phyloP scores from a whole-genome alignment of 2,888 invertebrate species.

The Pterostichus niger region DNA sequence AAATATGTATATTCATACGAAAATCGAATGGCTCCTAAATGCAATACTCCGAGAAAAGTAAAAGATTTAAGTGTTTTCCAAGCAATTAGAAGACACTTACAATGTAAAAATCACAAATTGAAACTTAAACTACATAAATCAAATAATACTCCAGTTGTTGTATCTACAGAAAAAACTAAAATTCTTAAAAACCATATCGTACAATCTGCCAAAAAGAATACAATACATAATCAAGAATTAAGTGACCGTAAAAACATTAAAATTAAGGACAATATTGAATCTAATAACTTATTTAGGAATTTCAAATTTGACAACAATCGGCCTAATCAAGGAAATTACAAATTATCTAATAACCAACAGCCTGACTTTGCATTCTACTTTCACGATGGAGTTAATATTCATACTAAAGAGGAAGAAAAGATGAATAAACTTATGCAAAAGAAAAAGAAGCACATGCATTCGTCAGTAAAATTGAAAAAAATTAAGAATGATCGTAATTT shows the following conservation, averaged over 20 bases:
- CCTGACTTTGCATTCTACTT: constrained; percentile 11
- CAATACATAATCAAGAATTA: constrained; percentile 26
- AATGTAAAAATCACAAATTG: constrained; percentile 72
- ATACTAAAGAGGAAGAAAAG: constrained; percentile 9
- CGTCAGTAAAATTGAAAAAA: neutral
- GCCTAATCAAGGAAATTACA: neutral
- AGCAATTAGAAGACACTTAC: constrained; percentile 80
- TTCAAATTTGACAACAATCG: constrained; percentile 73
- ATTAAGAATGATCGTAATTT: constrained; percentile 26
- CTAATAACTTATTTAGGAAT: constrained; percentile 69
- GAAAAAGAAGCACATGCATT: constrained; percentile 38
- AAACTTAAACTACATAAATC: constrained; percentile 44
- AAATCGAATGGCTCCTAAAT: constrained; percentile 82
- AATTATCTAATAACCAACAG: constrained; percentile 10
- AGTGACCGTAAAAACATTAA: constrained; percentile 53
- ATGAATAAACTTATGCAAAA: constrained; percentile 34
- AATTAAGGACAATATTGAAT: constrained; percentile 38
- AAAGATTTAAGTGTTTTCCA: constrained; percentile 83
- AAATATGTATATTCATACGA: constrained; percentile 77
- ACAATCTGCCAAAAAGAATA: constrained; percentile 14
- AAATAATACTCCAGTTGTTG: neutral
- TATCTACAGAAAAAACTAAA: neutral
- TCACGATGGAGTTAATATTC: neutral
- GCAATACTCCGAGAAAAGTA: constrained; percentile 79
- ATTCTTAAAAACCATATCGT: neutral